phyloP scores from a whole-genome alignment of 2,113 vertebrate genomes.

The Cynopterus brachyotis region DNA sequence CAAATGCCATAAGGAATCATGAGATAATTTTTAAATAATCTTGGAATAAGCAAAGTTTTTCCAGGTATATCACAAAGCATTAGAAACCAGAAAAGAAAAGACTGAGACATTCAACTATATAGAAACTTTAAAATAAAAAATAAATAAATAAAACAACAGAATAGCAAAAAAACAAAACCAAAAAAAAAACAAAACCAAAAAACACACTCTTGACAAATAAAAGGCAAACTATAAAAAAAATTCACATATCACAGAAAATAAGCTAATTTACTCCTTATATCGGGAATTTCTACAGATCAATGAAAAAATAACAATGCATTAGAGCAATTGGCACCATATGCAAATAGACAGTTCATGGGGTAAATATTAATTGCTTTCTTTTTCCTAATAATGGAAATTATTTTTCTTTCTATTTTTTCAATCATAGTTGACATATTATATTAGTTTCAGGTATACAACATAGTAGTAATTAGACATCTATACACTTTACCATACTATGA shows the following conservation, averaged over 20 bases:
- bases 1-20: background rate
- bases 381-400: too few species aligned
- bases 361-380: background rate
- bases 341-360: background rate
- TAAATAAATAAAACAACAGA: background rate
- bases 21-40: background rate
- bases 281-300: background rate
- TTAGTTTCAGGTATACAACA: too few species aligned
- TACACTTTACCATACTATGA: too few species aligned
- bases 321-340: background rate
- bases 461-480: too few species aligned
- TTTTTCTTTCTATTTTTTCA: too few species aligned
- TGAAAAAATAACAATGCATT: background rate
- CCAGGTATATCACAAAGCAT: background rate
- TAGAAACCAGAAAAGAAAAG: slow-evolving; percentile 12
- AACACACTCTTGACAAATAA: background rate
- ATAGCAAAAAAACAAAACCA: background rate
- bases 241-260: background rate
- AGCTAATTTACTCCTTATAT: background rate
- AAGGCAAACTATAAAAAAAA: background rate
- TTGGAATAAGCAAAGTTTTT: background rate
- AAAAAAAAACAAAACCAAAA: background rate
- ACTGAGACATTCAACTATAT: background rate
- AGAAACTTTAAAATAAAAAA: background rate
- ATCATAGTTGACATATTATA: too few species aligned